Conservation (phyloP, 92 coral and sea anemone species). For the Anthopleura xanthogrammica region DNA sequence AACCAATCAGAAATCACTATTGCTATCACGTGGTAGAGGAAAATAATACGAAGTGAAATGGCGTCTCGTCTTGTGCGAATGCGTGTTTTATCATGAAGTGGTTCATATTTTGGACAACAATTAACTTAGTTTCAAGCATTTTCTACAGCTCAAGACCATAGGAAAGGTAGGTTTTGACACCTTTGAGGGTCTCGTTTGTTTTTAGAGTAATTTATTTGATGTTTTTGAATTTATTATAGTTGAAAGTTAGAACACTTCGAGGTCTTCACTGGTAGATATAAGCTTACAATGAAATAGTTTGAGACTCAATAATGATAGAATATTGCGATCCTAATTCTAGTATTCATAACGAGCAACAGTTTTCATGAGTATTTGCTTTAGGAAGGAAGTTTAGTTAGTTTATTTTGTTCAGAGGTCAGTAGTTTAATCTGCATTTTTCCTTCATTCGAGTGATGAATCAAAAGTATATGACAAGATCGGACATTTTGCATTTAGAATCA, state of each 20-base stretch:
- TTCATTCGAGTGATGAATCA: constrained; percentile 8
- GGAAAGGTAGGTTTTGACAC: constrained; percentile 12
- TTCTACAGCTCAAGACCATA: background rate
- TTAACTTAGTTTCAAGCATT: background rate
- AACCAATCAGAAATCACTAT: constrained; percentile 11
- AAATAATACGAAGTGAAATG: constrained; percentile 33
- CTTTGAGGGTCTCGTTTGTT: background rate
- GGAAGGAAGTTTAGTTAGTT: constrained; percentile 5
- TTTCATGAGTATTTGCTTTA: background rate
- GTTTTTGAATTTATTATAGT: background rate
- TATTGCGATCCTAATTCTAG: background rate
- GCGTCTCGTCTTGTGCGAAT: constrained; percentile 10
- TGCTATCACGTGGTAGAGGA: constrained; percentile 19
- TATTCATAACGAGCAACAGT: background rate
- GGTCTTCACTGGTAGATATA: background rate
- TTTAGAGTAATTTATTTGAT: background rate
- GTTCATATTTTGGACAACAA: background rate
- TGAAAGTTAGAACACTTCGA: background rate
- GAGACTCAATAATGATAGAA: background rate
- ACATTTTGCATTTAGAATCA: background rate
- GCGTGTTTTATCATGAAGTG: constrained; percentile 19
- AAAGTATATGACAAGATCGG: constrained; percentile 15
- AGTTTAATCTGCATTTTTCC: constrained; percentile 6
- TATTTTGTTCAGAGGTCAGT: background rate
- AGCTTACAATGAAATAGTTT: background rate